Conservation (phyloP, 2,888 invertebrate species). For the Oegoconia quadripuncta region DNA sequence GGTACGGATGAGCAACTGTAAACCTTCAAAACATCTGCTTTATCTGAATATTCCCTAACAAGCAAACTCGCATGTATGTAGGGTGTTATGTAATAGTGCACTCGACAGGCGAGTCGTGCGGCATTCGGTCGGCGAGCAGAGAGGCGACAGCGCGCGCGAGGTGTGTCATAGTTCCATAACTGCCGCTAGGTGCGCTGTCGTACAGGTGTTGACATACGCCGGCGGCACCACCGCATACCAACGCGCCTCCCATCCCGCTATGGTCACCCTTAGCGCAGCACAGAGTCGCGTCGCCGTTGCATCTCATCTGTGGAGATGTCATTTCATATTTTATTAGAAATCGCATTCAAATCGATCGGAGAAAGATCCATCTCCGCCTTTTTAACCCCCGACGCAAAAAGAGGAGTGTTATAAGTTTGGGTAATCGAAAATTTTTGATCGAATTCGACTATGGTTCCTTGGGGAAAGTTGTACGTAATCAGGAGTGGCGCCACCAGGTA, state of each 20-base stretch:
- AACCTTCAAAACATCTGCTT: too few relatives aligned
- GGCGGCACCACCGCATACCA: constrained; percentile 94
- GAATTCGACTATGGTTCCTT: too few relatives aligned
- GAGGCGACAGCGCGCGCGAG: constrained; percentile 90
- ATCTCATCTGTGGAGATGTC: constrained; percentile 83
- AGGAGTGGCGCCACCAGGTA: too few relatives aligned
- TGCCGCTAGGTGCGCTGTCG: constrained; percentile 98
- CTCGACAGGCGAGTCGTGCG: constrained; percentile 88
- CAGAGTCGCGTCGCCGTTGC: constrained; percentile 94
- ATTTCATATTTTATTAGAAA: not conserved
- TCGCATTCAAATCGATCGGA: too few relatives aligned
- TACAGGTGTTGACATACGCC: constrained; percentile 98
- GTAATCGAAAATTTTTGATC: too few relatives aligned
- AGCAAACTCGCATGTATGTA: too few relatives aligned
- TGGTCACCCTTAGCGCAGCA: constrained; percentile 90
- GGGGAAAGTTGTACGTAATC: too few relatives aligned
- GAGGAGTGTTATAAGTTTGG: too few relatives aligned
- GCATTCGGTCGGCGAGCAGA: constrained; percentile 84
- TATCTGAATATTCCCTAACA: too few relatives aligned
- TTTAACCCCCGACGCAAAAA: too few relatives aligned
- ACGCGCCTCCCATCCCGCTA: constrained; percentile 77
- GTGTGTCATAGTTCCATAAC: constrained; percentile 98
- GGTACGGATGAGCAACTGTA: too few relatives aligned
- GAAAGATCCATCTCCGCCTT: too few relatives aligned
- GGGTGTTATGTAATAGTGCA: constrained; percentile 89